These are phyloP conservation scores for Poecile atricapillus DNA, from an alignment of 2,113 vertebrate species.

Conservation along the genomic window DNA sequence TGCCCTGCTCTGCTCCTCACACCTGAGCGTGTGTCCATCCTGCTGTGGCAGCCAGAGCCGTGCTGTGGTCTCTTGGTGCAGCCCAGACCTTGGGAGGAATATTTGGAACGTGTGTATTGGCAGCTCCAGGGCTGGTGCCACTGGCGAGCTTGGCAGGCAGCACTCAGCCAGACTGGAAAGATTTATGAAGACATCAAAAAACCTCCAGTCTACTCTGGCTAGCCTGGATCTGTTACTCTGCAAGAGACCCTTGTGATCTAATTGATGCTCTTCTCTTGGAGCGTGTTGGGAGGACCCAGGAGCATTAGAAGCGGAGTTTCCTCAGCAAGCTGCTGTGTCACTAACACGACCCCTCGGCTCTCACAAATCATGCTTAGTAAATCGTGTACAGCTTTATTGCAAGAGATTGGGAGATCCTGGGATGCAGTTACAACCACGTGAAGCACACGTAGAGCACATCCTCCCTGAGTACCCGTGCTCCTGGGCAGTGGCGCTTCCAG, in stretches of 20 bases:
- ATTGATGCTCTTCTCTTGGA: neutral
- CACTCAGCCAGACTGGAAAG: neutral
- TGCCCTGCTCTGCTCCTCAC: rapidly evolving
- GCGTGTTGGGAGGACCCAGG: neutral
- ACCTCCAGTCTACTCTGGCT: neutral
- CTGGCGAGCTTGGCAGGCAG: neutral
- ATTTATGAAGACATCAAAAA: neutral
- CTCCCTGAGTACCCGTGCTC: neutral
- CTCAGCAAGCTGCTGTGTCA: neutral
- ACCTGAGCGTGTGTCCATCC: rapidly evolving
- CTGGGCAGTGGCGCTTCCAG: rapidly evolving
- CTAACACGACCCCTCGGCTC: neutral
- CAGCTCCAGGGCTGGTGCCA: neutral
- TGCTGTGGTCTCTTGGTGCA: rapidly evolving
- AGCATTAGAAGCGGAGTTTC: neutral
- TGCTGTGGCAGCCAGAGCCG: rapidly evolving
- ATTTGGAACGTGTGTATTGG: rapidly evolving
- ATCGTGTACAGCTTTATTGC: neutral
- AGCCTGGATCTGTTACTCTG: neutral
- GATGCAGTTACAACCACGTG: neutral
- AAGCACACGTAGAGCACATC: neutral
- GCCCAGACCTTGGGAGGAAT: too few species aligned
- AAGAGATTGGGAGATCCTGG: neutral
- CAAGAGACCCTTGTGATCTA: rapidly evolving
- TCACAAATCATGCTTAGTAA: neutral